Evolutionary conservation across 2,888 invertebrate species (phyloP).

Genomic region (Dynastes maya): DNA sequence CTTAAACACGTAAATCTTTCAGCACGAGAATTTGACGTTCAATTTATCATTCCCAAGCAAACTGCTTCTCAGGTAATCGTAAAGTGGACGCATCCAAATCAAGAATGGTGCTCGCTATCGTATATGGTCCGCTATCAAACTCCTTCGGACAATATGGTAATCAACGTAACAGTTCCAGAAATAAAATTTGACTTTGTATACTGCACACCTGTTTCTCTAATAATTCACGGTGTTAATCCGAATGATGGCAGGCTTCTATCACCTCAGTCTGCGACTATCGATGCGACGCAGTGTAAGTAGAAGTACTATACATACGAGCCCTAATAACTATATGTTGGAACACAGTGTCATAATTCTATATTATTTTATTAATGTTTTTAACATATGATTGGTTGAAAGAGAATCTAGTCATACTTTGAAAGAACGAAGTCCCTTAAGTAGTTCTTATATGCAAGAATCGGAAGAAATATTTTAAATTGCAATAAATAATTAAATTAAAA

Average conservation of each 20-base stretch:
- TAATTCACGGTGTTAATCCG: neutral
- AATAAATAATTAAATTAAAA: no score
- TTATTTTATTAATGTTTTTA: no score
- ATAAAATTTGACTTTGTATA: neutral
- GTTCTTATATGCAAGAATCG: no score
- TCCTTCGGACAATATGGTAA: neutral
- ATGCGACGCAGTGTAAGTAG: neutral
- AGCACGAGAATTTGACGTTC: neutral
- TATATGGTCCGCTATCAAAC: neutral
- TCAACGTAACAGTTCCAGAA: neutral
- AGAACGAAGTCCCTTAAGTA: no score
- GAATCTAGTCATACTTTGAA: no score
- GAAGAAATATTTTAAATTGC: no score
- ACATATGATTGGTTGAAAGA: no score
- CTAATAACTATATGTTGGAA: no score
- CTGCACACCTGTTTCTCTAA: neutral
- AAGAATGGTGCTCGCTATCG: neutral
- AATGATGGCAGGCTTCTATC: neutral
- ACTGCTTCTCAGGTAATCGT: neutral
- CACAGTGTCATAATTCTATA: no score
- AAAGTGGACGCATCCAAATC: neutral
- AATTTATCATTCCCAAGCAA: neutral
- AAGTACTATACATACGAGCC: no score
- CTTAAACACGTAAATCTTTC: neutral
- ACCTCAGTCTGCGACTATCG: neutral